Conservation (phyloP, 2,797 vertebrate genomes). For the Tapirus indicus region DNA sequence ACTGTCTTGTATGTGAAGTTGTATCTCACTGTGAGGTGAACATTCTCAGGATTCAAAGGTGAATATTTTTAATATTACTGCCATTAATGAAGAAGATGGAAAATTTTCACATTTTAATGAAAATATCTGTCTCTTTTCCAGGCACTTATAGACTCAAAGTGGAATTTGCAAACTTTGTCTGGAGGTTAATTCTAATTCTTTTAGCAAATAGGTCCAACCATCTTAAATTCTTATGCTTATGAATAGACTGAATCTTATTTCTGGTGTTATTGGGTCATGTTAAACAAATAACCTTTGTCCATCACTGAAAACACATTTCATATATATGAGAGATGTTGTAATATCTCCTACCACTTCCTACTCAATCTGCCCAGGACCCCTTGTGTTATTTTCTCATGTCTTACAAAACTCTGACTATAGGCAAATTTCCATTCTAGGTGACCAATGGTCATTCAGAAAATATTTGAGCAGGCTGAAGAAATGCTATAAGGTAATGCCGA, state of each 20-base stretch:
- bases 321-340: background rate
- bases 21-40: background rate
- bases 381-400: background rate
- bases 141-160: slow-evolving; percentile 17
- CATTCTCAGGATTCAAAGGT: background rate
- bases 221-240: background rate
- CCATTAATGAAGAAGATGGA: background rate
- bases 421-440: background rate
- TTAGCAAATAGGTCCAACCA: background rate
- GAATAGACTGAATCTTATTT: background rate
- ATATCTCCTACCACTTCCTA: background rate
- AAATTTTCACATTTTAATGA: background rate
- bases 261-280: background rate
- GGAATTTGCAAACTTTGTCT: background rate
- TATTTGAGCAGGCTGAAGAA: background rate
- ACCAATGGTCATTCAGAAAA: background rate
- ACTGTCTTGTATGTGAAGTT: background rate
- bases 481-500: background rate
- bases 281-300: background rate
- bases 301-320: background rate
- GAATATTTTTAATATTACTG: slow-evolving; percentile 12
- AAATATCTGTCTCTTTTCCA: background rate
- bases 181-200: background rate
- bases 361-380: background rate
- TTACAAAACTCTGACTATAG: background rate